Conservation (phyloP, 2,888 invertebrate genomes). For the Enchytraeus crypticus region DNA sequence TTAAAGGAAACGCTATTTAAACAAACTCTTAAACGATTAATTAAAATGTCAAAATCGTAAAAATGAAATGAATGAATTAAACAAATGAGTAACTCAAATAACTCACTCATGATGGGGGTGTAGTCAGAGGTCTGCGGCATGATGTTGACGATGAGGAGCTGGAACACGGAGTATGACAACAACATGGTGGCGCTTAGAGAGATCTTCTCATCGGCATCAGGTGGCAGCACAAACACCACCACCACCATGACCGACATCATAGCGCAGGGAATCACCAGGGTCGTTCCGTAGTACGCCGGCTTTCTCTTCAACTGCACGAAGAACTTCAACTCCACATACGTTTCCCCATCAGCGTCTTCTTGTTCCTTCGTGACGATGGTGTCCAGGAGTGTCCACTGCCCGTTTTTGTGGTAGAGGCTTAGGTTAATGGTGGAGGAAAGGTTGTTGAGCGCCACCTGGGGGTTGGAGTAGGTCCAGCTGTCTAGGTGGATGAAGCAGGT, state of each 20-base stretch:
- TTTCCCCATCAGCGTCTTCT: neutral
- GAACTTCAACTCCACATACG: constrained; percentile 9
- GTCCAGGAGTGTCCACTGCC: constrained; percentile 31
- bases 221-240: constrained; percentile 32
- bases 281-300: constrained; percentile 32
- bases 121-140: constrained; percentile 33
- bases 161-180: constrained; percentile 34
- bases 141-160: constrained; percentile 32
- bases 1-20: too few relatives aligned
- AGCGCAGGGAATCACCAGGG: constrained; percentile 34
- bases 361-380: constrained; percentile 11
- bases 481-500: neutral
- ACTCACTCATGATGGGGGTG: constrained; percentile 32
- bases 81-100: too few relatives aligned
- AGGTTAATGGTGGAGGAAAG: neutral
- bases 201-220: constrained; percentile 35
- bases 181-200: constrained; percentile 37
- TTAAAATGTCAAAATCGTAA: too few relatives aligned
- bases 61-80: too few relatives aligned
- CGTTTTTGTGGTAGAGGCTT: constrained; percentile 25
- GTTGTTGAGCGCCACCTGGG: neutral
- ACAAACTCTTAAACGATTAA: too few relatives aligned
- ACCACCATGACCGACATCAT: constrained; percentile 33
- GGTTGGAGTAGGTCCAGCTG: neutral
- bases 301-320: constrained; percentile 18